Base-by-base conservation (phyloP, 2,113 vertebrate genomes). In the Eurystomus gularis region DNA sequence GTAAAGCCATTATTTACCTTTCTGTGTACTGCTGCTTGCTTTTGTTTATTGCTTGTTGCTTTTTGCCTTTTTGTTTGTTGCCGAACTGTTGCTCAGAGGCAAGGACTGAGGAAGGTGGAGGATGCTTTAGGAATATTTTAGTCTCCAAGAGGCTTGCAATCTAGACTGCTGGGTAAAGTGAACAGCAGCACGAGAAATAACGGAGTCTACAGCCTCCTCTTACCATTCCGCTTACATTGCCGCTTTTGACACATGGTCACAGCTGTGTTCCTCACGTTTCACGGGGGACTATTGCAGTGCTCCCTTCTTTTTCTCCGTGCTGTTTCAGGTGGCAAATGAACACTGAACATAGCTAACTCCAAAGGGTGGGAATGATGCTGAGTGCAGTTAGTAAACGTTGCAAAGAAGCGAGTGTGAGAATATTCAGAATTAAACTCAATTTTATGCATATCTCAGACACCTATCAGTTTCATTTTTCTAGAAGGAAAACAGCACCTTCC, bases 31-130 rank as follows among this genome's bases (percentile, higher is more conserved):
- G 57, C 37, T 33, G 15, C 29, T 68, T 51, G 42, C 28, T 68
- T 89, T 51, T 77, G n/a, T 66, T 91, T 73, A 26, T 52, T 73
- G 55, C 19, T 75, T 64, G n/a, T 54, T 73, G 64, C 21, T 70
- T 85, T 90, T 90, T 65, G 11, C 46, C 21, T 70, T 85, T 90
- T 75, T 66, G 40, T 52, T 90, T 86, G 16, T 65, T 79, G 37
- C 37, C 54, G 69, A 84, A 39, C 35, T 52, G n/a, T 55, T 87
- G 37, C 52, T 77, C n/a, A 51, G 35, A 60, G 68, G 62, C 40
- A 65, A 68, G 49, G 46, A 40, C 9, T 52, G 40, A 77, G 28
- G 31, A 80, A 85, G 71, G 64, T 77, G 68, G 54, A 62, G 39
- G 54, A 35, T 90, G 28, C 79, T 62, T 4, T 5, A 83, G 51